These are phyloP conservation scores for Anhinga anhinga DNA, from an alignment of 2,113 vertebrate species.

Conservation along the genomic window DNA sequence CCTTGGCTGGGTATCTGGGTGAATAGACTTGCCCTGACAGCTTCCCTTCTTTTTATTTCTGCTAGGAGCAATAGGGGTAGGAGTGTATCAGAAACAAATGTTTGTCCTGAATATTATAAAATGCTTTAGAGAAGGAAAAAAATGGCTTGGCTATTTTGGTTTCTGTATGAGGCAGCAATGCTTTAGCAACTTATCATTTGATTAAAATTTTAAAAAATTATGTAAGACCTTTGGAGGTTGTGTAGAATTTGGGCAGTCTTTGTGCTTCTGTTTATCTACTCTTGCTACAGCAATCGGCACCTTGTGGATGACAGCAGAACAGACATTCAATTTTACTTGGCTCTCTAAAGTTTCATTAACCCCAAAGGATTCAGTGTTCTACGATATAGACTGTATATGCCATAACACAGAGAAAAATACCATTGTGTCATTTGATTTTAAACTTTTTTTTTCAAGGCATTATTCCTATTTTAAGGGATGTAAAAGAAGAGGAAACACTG, in stretches of 20 bases:
- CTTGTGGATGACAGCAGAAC: not conserved
- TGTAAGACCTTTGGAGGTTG: not conserved
- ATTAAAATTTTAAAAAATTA: not conserved
- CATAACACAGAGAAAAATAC: not conserved
- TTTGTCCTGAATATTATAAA: not conserved
- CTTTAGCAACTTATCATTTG: not conserved
- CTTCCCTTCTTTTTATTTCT: not conserved
- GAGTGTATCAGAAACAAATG: not conserved
- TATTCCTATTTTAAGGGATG: not conserved
- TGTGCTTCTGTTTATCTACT: not conserved
- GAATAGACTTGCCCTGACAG: not conserved
- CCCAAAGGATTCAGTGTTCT: not conserved
- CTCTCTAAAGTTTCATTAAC: not conserved
- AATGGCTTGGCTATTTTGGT: not conserved
- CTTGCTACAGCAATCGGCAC: not conserved
- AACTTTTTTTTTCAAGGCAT: not conserved
- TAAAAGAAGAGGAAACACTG: not conserved
- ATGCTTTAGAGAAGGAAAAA: not conserved
- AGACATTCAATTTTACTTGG: not conserved
- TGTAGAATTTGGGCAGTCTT: not conserved
- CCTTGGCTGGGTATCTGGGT: not conserved
- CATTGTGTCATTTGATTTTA: not conserved
- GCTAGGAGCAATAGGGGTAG: not conserved
- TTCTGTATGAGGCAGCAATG: not conserved
- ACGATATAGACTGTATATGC: not conserved